Percentiles rank a stretch among this genome's conserved stretches.
These are phyloP conservation scores for Nannobrachium achirus DNA, from an alignment of 2,113 vertebrate genomes.

Conservation along the genomic window DNA sequence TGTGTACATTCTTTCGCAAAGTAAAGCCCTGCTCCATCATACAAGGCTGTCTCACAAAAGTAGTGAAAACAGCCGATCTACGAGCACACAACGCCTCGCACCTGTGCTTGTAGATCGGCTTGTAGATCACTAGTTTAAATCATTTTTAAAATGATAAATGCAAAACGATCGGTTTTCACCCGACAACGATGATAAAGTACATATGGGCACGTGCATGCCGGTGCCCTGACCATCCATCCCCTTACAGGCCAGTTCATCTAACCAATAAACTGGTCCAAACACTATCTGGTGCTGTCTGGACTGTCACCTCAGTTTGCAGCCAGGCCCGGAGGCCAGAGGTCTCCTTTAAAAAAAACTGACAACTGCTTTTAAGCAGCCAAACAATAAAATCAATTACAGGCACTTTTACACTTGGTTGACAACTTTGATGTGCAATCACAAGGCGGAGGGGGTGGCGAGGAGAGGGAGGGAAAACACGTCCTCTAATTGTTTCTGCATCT, in stretches of 20 bases:
- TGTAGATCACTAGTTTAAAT: too few relatives aligned
- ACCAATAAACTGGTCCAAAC: not conserved
- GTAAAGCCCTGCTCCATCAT: too few relatives aligned
- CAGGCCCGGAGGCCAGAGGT: slow-evolving; percentile 22
- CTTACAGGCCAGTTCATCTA: too few relatives aligned
- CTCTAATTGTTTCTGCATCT: slow-evolving; percentile 77
- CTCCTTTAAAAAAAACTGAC: slow-evolving; percentile 49
- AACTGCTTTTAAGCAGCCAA: slow-evolving; percentile 61
- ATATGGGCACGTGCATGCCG: too few relatives aligned
- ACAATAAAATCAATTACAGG: slow-evolving; percentile 68
- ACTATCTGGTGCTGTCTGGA: slow-evolving; percentile 18
- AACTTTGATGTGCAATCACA: slow-evolving; percentile 75
- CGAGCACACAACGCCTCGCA: not conserved
- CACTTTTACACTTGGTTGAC: slow-evolving; percentile 68
- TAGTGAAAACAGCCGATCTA: too few relatives aligned
- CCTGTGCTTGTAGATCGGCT: too few relatives aligned
- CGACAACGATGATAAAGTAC: too few relatives aligned
- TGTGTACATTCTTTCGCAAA: too few relatives aligned
- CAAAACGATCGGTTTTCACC: too few relatives aligned
- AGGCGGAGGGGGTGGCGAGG: slow-evolving; percentile 15
- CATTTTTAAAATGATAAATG: too few relatives aligned
- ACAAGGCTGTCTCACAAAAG: too few relatives aligned
- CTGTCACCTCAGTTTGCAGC: slow-evolving; percentile 23
- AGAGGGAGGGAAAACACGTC: slow-evolving; percentile 67
- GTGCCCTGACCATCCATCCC: too few relatives aligned